A percentile compares a stretch with the other conserved stretches of the same genome.
These are phyloP conservation scores for Drosophila longiperda DNA, from an alignment of 2,888 invertebrate genomes.

Conservation along the genomic window DNA sequence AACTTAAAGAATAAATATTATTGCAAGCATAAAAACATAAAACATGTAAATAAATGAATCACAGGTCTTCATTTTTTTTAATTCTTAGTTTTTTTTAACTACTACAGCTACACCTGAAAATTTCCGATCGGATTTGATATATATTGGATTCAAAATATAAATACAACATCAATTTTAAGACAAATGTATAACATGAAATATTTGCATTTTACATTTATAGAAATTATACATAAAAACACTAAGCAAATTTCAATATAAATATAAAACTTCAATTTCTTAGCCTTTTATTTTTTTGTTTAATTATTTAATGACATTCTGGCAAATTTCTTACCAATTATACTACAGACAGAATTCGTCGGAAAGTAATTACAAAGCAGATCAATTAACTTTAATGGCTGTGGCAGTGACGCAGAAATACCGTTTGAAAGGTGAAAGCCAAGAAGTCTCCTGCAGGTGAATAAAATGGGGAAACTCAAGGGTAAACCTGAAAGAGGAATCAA, in stretches of 20 bases:
- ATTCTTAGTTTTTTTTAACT: not conserved
- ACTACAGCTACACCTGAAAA: too few relatives aligned
- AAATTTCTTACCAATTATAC: not conserved
- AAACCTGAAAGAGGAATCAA: not conserved
- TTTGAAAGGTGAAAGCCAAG: conserved; percentile 25
- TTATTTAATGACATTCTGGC: not conserved
- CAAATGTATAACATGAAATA: too few relatives aligned
- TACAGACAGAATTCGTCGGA: not conserved
- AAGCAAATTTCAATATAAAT: not conserved
- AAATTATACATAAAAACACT: not conserved
- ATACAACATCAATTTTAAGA: too few relatives aligned
- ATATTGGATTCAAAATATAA: too few relatives aligned
- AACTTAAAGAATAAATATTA: not conserved
- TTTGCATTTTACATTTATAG: not conserved
- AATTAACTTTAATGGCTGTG: conserved; percentile 8
- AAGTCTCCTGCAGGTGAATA: conserved; percentile 9
- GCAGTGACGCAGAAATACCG: conserved; percentile 31
- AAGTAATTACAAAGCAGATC: conserved; percentile 9
- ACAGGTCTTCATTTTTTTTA: not conserved
- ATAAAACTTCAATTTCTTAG: not conserved
- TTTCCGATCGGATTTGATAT: too few relatives aligned
- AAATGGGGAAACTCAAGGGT: not conserved
- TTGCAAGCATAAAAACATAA: not conserved
- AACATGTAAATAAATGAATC: not conserved
- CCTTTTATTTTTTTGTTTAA: not conserved